Base-by-base conservation (phyloP, 2,888 invertebrate species). In the Resseliella maxima region DNA sequence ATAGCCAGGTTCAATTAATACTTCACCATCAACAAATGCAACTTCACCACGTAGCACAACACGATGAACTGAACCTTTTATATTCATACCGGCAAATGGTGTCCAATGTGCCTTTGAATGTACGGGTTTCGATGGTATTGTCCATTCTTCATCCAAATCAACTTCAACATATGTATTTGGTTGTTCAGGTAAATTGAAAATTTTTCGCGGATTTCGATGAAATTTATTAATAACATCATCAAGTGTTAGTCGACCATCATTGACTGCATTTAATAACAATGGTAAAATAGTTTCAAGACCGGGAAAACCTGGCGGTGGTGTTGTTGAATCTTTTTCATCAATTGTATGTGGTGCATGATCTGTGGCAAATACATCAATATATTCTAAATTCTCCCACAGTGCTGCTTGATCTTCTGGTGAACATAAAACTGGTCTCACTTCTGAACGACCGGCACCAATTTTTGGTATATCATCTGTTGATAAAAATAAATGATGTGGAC, bases 221-320 rank as follows among this genome's bases (percentile, higher is more conserved):
- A 99, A 95, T 90, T 97, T 97, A 88, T 96, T 95, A 41, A 97
- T 94, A 5, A 99, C 91, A 89, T 99, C 98, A 91, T 98, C 97
- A 87, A 99, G 92, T 0, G 97, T 96, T 6, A 99, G 92, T 87
- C 94, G 94, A 1, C 96, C 97, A 90, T 98, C 94, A 89, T 96
- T 94, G 0, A 99, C 98, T 0, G 99, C 99, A 88, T 97, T 98
- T 85, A 99, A 92, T 24, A 99, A 92, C 27, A 99, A 92, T 0
- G 99, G 99, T n/a, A 99, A 92, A 91, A 99, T 97, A 0, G 99
- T 99, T 93, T 99, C 99, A 87, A 99, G 92, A 0, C 99, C 99
- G 0, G 99, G 98, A 89, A 95, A 99, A 0, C 99, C 99, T 0
- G 99, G 99, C 10, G 97, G 97, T 24, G 98, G 96, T 86, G 94